Conservation (phyloP, 2,888 invertebrate species). For the Leucozona laternaria region DNA sequence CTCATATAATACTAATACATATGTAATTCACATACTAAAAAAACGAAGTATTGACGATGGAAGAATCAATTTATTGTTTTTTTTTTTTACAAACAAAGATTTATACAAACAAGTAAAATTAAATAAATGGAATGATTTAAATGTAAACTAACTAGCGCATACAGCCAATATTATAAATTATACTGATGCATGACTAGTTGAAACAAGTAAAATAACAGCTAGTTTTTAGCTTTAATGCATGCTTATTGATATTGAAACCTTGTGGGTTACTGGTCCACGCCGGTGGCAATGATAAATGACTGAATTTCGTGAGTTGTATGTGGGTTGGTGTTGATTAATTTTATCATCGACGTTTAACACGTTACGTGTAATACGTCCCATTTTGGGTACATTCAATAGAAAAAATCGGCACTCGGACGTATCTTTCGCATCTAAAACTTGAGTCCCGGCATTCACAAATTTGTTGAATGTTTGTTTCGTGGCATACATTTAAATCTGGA, state of each 20-base stretch:
- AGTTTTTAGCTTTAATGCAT: neutral
- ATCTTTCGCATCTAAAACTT: no score
- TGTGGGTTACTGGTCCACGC: neutral
- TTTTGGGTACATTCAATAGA: no score
- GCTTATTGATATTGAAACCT: neutral
- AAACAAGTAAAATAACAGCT: neutral
- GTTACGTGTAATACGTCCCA: no score
- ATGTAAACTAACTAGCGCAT: neutral
- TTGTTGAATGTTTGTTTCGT: no score
- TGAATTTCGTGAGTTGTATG: no score
- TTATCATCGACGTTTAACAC: no score
- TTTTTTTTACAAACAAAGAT: conserved; percentile 4
- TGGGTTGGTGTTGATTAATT: no score
- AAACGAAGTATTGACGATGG: conserved; percentile 40
- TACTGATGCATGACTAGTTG: neutral
- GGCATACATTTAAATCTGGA: no score
- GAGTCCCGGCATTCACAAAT: no score
- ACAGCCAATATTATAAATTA: neutral
- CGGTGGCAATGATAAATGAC: no score
- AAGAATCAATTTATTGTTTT: conserved; percentile 28
- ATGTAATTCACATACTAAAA: conserved; percentile 43
- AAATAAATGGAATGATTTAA: neutral
- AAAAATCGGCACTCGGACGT: no score
- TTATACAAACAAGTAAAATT: neutral
- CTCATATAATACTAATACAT: conserved; percentile 65